phyloP scores from a whole-genome alignment of 2,888 invertebrate genomes.

The Dasysyrphus albostriatus region DNA sequence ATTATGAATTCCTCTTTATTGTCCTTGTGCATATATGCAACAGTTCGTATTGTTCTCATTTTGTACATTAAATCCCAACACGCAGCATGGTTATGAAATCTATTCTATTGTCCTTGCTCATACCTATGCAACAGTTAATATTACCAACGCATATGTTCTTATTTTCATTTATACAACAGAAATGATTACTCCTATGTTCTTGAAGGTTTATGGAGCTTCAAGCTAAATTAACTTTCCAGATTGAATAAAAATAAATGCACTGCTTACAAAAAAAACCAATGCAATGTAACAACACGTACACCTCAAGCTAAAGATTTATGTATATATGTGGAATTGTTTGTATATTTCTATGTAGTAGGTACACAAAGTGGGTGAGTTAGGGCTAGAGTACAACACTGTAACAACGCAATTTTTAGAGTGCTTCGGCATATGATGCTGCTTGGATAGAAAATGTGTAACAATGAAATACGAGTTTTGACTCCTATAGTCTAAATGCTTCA shows the following conservation, averaged over 20 bases:
- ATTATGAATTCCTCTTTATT: not conserved
- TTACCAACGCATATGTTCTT: not conserved
- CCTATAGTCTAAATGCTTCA: not conserved
- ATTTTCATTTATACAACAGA: not conserved
- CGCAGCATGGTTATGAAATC: not conserved
- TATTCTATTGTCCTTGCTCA: not conserved
- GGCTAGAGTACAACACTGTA: not conserved
- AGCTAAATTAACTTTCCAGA: constrained; percentile 28
- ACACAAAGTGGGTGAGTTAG: not conserved
- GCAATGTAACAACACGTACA: not conserved
- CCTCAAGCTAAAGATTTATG: not conserved
- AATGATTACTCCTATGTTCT: constrained; percentile 16
- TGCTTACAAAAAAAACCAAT: not conserved
- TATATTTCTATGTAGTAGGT: not conserved
- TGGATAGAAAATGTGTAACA: constrained; percentile 6
- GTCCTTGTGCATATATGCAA: constrained; percentile 31
- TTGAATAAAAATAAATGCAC: constrained; percentile 27
- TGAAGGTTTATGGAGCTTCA: constrained; percentile 18
- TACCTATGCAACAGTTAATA: constrained; percentile 11
- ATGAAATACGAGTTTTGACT: constrained; percentile 25
- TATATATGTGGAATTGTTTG: fast-evolving
- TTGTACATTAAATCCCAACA: constrained; percentile 20
- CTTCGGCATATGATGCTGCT: not conserved
- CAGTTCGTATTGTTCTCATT: constrained; percentile 18
- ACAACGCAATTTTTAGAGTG: constrained; percentile 19